Percentiles rank a stretch among this genome's conserved stretches.
Conservation (phyloP, 2,113 vertebrate species). For the Physeter macrocephalus region DNA sequence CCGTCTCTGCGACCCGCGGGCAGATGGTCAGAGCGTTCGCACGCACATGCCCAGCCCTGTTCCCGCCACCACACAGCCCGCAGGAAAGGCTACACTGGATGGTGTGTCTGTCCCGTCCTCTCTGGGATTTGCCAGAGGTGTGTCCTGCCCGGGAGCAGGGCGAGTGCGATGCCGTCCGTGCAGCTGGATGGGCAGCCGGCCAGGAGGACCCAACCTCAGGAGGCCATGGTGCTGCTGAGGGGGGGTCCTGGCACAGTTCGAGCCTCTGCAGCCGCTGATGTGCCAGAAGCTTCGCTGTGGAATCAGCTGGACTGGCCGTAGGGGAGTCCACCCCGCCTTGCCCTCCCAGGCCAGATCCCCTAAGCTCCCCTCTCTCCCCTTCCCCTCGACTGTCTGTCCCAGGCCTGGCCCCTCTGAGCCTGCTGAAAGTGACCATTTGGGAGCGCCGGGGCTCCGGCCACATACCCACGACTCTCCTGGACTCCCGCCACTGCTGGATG, state of each 20-base stretch:
- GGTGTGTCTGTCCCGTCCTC: rapidly evolving
- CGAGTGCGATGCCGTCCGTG: rapidly evolving
- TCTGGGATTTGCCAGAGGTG: neutral
- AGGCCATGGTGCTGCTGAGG: rapidly evolving
- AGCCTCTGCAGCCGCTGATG: rapidly evolving
- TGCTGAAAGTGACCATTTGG: rapidly evolving
- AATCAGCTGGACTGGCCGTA: neutral
- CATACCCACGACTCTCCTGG: neutral
- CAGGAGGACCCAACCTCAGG: neutral
- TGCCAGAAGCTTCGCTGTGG: neutral
- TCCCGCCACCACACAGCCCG: neutral
- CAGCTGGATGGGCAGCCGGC: rapidly evolving
- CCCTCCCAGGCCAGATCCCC: neutral
- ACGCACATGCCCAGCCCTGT: rapidly evolving
- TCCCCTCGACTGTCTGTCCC: no score
- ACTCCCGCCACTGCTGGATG: conserved; percentile 64
- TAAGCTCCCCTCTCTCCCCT: neutral
- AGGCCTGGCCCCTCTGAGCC: neutral
- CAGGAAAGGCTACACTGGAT: neutral
- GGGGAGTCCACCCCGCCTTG: neutral
- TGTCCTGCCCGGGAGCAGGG: neutral
- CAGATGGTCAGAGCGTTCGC: rapidly evolving
- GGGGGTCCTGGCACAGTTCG: rapidly evolving
- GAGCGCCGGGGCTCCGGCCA: neutral
- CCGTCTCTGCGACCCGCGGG: neutral